phyloP scores from a whole-genome alignment of 1,140 invertebrate genomes.

The Hylyphantes graminicola region DNA sequence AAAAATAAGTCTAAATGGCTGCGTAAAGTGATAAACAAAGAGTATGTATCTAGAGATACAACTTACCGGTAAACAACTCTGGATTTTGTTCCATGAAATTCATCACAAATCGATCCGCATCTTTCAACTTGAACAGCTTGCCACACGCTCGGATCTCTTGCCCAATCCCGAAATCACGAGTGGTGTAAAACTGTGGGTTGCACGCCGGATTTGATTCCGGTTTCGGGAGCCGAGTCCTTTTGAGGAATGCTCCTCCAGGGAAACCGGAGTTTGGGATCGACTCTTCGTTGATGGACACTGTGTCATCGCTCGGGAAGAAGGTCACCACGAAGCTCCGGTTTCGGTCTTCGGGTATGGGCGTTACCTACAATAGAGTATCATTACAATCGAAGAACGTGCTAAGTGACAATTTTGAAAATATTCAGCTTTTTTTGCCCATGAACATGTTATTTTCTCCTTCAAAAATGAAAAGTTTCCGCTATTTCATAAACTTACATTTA shows the following conservation, averaged over 20 bases:
- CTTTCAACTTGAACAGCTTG: constrained; percentile 23
- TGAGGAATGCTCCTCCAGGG: constrained; percentile 33
- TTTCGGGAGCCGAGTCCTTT: constrained; percentile 2
- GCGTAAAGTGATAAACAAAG: too few relatives aligned
- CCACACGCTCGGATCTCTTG: constrained; percentile 40
- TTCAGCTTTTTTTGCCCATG: too few relatives aligned
- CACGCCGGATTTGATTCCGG: too few relatives aligned
- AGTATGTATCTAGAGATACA: too few relatives aligned
- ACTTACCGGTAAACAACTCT: constrained; percentile 40
- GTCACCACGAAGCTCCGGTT: constrained; percentile 20
- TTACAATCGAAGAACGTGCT: too few relatives aligned
- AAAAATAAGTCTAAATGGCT: too few relatives aligned
- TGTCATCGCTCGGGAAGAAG: constrained; percentile 40
- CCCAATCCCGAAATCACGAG: constrained; percentile 34
- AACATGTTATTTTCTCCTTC: too few relatives aligned
- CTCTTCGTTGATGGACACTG: constrained; percentile 30
- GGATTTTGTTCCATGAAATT: constrained; percentile 49
- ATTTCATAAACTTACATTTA: too few relatives aligned
- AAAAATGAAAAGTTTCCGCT: too few relatives aligned
- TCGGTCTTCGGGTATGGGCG: constrained; percentile 17
- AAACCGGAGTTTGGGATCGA: constrained; percentile 46
- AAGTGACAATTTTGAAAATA: too few relatives aligned
- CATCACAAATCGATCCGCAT: constrained; percentile 47
- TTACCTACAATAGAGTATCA: constrained; percentile 11
- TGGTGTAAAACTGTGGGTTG: constrained; percentile 19